Percentiles rank a stretch among this genome's conserved stretches.
phyloP scores from a whole-genome alignment of 1,140 invertebrate species.

The Heliothis subflexa region DNA sequence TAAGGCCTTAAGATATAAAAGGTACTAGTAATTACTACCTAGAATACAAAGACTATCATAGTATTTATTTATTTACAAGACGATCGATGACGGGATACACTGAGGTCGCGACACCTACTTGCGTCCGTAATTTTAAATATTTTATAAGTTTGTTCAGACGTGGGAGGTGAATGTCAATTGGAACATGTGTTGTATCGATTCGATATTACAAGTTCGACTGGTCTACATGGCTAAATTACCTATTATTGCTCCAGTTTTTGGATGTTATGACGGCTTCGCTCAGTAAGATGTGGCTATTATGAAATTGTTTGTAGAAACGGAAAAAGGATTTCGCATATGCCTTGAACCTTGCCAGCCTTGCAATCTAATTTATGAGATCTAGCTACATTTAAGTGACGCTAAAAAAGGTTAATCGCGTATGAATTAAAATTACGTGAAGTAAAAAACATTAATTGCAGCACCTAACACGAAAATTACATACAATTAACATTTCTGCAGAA shows the following conservation, averaged over 20 bases:
- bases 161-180: constrained; percentile 36
- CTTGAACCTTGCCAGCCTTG: constrained; percentile 4
- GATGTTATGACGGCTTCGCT: constrained; percentile 17
- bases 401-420: neutral
- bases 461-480: neutral
- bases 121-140: constrained; percentile 41
- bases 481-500: constrained; percentile 11
- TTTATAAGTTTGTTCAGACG: constrained; percentile 33
- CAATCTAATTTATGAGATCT: neutral
- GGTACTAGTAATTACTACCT: neutral
- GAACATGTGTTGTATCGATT: constrained; percentile 35
- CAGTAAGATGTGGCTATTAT: neutral
- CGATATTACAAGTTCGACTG: constrained; percentile 9
- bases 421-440: neutral
- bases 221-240: constrained; percentile 21
- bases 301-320: neutral
- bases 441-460: neutral
- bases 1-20: neutral
- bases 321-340: constrained; percentile 8
- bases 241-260: constrained; percentile 31
- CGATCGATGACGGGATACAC: constrained; percentile 26
- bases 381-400: neutral
- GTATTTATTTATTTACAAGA: constrained; percentile 28
- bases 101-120: constrained; percentile 35
- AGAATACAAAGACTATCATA: constrained; percentile 20